A percentile compares a stretch with the other conserved stretches of the same genome.
Conservation (phyloP, 2,113 vertebrate genomes). For the Poecilia latipinna region DNA sequence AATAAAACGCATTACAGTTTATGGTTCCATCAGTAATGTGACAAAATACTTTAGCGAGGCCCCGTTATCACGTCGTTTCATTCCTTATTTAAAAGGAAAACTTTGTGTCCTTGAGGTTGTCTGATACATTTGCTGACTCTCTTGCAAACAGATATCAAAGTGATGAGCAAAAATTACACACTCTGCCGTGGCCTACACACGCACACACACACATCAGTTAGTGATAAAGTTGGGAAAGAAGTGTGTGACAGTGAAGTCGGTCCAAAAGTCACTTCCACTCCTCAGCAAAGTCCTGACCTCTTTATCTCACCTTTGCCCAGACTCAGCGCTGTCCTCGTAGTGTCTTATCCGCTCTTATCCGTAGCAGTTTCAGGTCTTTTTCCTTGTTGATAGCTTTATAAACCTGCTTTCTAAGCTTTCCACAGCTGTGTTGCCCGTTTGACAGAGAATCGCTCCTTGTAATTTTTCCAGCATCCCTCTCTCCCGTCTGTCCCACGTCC, state of each 20-base stretch:
- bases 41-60: too few relatives aligned
- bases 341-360: background rate
- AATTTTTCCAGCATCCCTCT: conserved; percentile 28
- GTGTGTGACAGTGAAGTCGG: background rate
- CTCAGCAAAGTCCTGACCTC: background rate
- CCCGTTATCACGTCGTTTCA: too few relatives aligned
- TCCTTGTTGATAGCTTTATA: conserved; percentile 12
- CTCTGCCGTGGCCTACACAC: too few relatives aligned
- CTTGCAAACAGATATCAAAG: conserved; percentile 35
- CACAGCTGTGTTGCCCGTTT: conserved; percentile 10
- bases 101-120: conserved; percentile 11
- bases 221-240: background rate
- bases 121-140: conserved; percentile 21
- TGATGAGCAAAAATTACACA: conserved; percentile 15
- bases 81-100: too few relatives aligned
- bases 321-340: background rate
- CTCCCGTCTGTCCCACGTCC: conserved; percentile 55
- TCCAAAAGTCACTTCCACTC: background rate
- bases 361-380: background rate
- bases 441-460: conserved; percentile 18
- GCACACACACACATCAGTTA: too few relatives aligned
- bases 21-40: too few relatives aligned
- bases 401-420: conserved; percentile 18
- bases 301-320: background rate
- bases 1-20: too few relatives aligned